Conservation (phyloP, 2,888 invertebrate species). For the Rhagium mordax region DNA sequence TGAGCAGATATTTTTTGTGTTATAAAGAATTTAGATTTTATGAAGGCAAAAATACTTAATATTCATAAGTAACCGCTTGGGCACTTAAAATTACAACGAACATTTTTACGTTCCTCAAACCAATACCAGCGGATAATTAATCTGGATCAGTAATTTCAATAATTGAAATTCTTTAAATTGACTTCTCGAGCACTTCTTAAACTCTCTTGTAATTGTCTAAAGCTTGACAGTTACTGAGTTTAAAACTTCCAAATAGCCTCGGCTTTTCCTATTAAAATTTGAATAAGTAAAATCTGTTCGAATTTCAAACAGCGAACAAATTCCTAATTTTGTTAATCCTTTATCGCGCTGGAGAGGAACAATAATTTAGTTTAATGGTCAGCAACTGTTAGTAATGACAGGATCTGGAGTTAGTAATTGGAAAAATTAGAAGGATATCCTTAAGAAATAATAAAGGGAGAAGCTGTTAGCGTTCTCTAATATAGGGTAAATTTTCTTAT, state of each 20-base stretch:
- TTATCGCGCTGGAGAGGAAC: constrained; percentile 47
- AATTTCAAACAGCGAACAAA: constrained; percentile 42
- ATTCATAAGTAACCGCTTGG: too few relatives aligned
- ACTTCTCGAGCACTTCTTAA: neutral
- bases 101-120: neutral
- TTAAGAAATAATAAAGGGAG: constrained; percentile 23
- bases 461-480: constrained; percentile 9
- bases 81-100: too few relatives aligned
- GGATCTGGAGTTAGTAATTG: constrained; percentile 61
- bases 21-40: too few relatives aligned
- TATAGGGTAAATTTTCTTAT: constrained; percentile 17
- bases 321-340: constrained; percentile 58
- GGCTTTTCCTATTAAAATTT: constrained; percentile 36
- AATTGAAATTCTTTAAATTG: constrained; percentile 21
- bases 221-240: neutral
- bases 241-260: constrained; percentile 13
- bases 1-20: too few relatives aligned
- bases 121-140: neutral
- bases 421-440: constrained; percentile 45
- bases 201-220: neutral
- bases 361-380: constrained; percentile 60
- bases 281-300: constrained; percentile 32
- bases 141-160: constrained; percentile 7
- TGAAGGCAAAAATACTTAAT: too few relatives aligned
- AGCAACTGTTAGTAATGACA: constrained; percentile 64